These are phyloP conservation scores for Chesias legatella DNA, from an alignment of 2,888 invertebrate species.

Conservation along the genomic window DNA sequence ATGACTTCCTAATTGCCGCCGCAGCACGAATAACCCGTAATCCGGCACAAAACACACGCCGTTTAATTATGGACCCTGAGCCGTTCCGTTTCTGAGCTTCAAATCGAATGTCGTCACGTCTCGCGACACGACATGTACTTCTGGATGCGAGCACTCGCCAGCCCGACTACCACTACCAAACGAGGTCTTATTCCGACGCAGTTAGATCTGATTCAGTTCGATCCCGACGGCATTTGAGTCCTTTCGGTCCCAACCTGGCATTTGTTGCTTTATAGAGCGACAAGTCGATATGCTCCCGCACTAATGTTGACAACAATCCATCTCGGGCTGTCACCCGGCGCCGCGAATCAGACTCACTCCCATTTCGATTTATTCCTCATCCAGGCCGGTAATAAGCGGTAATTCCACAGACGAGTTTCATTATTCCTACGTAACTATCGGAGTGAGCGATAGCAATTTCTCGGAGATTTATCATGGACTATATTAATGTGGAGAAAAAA, in stretches of 20 bases:
- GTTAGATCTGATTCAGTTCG: conserved; percentile 37
- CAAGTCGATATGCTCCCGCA: conserved; percentile 74
- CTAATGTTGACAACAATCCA: conserved; percentile 78
- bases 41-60: conserved; percentile 63
- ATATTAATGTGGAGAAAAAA: conserved; percentile 55
- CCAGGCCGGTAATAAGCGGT: conserved; percentile 54
- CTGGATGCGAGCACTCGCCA: conserved; percentile 52
- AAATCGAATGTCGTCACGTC: conserved; percentile 68
- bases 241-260: conserved; percentile 14
- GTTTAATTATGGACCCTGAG: conserved; percentile 74
- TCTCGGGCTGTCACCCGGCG: conserved; percentile 73
- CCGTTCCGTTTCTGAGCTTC: conserved; percentile 62
- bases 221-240: conserved; percentile 18
- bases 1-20: conserved; percentile 80
- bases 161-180: conserved; percentile 25
- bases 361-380: conserved; percentile 73
- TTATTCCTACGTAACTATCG: conserved; percentile 40
- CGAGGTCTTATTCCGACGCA: conserved; percentile 45
- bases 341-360: conserved; percentile 74
- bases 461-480: conserved; percentile 56
- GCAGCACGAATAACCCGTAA: conserved; percentile 73
- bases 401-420: conserved; percentile 46
- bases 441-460: conserved; percentile 59
- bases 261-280: conserved; percentile 49
- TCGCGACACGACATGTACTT: conserved; percentile 59